Base-by-base conservation (phyloP, 2,113 vertebrate species). In the Nymphicus hollandicus region DNA sequence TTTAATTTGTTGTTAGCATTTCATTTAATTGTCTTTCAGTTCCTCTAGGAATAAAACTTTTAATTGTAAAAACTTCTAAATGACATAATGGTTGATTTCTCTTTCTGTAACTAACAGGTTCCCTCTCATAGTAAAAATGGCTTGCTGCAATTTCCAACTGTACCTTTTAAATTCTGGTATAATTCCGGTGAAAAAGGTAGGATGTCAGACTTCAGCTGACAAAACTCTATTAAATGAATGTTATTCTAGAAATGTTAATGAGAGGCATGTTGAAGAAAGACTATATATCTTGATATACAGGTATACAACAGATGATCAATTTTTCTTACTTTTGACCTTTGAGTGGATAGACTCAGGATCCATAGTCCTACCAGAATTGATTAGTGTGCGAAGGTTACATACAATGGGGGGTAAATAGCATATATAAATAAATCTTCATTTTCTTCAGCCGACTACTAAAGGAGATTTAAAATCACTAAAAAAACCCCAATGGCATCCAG, bases 1-100 rank as follows among this genome's bases (percentile, higher is more conserved):
- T 97, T 98, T 98, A 98, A 98, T 98, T 97, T 98, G 97, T 97
- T 98, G 97, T 97, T 97, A 96, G 96, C 95, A 97, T 98, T 98
- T 98, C 96, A 96, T 97, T 97, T 97, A 98, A 97, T 97, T 98
- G 97, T 98, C 97, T 97, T 97, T 82, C 85, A 92, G 94, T 89
- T 98, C 97, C 97, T 97, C 80, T 81, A 98, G 97, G 97, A 98
- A 98, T 97, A 98, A 98, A 98, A 98, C 95, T 98, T 98, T 98
- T 98, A 98, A 98, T 98, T 98, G 97, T 97, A 97, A 97, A 98
- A 98, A 98, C 96, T 98, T 98, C 94, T 96, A 96, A 97, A 97
- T 97, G 94, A 95, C 96, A 95, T 73, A 96, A 97, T 96, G 87
- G 89, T 97, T 97, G 96, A 97, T 97, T 95, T 94, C 77, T 97